These are phyloP conservation scores for Daphoenositta chrysoptera DNA, from an alignment of 2,113 vertebrate genomes.

Conservation along the genomic window DNA sequence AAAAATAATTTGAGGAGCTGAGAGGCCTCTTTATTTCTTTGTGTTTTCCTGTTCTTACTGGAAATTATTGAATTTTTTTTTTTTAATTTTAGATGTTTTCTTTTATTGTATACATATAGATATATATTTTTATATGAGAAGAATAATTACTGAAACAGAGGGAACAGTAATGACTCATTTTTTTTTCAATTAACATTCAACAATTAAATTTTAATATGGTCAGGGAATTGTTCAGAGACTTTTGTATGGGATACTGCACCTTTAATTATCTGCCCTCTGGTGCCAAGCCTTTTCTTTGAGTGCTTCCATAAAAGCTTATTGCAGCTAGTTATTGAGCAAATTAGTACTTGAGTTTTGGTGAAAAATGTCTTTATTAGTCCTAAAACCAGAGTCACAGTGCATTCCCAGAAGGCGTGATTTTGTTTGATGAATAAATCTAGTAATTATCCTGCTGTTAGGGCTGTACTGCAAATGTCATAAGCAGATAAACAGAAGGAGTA, in stretches of 20 bases:
- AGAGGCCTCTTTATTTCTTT: not conserved
- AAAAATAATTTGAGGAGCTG: not conserved
- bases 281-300: slow-evolving; percentile 79
- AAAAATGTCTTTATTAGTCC: slow-evolving; percentile 91
- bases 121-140: slow-evolving; percentile 64
- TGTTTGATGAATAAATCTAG: slow-evolving; percentile 98
- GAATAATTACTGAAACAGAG: slow-evolving; percentile 75
- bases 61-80: not conserved
- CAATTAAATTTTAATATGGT: slow-evolving; percentile 85
- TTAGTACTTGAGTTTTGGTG: slow-evolving; percentile 83
- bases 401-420: slow-evolving; percentile 89
- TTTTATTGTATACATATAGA: slow-evolving; percentile 17
- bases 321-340: slow-evolving; percentile 83
- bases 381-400: slow-evolving; percentile 87
- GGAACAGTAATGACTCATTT: slow-evolving; percentile 67
- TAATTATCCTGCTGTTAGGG: slow-evolving; percentile 94
- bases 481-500: slow-evolving; percentile 94
- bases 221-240: slow-evolving; percentile 81
- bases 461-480: slow-evolving; percentile 92
- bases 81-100: not conserved
- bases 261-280: slow-evolving; percentile 84
- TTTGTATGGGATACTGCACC: slow-evolving; percentile 79
- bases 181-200: slow-evolving; percentile 84
- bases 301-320: slow-evolving; percentile 82
- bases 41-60: not conserved